A percentile compares a stretch with the other conserved stretches of the same genome.
phyloP scores from a whole-genome alignment of 2,113 vertebrate species.

The Alligator mississippiensis region DNA sequence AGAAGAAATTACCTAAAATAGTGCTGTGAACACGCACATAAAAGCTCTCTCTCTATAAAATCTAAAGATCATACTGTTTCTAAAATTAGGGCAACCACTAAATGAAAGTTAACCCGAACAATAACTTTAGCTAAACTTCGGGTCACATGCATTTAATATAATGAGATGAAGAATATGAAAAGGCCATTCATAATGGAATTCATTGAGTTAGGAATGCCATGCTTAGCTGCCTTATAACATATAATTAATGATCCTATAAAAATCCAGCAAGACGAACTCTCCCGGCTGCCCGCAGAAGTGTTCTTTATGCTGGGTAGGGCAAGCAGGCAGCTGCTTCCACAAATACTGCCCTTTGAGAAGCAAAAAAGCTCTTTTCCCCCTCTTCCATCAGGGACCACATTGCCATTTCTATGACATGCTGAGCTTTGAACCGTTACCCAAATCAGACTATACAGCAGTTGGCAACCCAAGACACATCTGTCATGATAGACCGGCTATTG shows the following conservation, averaged over 20 bases:
- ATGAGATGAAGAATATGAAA: slow-evolving; percentile 78
- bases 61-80: slow-evolving; percentile 71
- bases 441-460: slow-evolving; percentile 49
- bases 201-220: slow-evolving; percentile 73
- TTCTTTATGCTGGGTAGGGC: slow-evolving; percentile 62
- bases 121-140: slow-evolving; percentile 78
- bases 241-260: slow-evolving; percentile 80
- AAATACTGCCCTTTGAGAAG: slow-evolving; percentile 70
- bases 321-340: slow-evolving; percentile 65
- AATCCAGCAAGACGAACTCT: slow-evolving; percentile 64
- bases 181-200: slow-evolving; percentile 79
- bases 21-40: slow-evolving; percentile 53
- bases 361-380: slow-evolving; percentile 21
- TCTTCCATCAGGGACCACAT: slow-evolving; percentile 39
- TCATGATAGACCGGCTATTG: slow-evolving; percentile 53
- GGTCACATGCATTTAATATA: slow-evolving; percentile 76
- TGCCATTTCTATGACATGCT: slow-evolving; percentile 50
- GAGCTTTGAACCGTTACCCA: slow-evolving; percentile 62
- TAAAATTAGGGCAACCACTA: slow-evolving; percentile 74
- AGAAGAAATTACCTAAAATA: slow-evolving; percentile 59
- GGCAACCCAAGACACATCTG: slow-evolving; percentile 55
- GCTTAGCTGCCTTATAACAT: slow-evolving; percentile 76
- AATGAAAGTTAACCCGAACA: slow-evolving; percentile 77
- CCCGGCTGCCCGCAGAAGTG: slow-evolving; percentile 47
- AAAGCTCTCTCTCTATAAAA: slow-evolving; percentile 66